These are phyloP conservation scores for Ondatra zibethicus DNA, from an alignment of 2,113 vertebrate species.

Conservation along the genomic window DNA sequence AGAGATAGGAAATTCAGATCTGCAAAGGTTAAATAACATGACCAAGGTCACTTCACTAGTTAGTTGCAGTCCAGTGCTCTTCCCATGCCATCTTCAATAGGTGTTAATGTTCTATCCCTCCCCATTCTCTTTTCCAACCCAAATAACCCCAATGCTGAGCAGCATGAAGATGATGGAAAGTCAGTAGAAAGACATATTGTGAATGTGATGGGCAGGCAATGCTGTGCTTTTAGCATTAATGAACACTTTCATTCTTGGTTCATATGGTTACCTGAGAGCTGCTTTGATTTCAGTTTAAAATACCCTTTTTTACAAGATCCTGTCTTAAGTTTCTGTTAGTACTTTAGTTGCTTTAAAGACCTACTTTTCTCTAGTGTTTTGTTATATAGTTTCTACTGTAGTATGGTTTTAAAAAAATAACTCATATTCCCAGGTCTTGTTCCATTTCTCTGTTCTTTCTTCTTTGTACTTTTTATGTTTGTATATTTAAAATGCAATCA, in stretches of 20 bases:
- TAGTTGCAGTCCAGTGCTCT: slow-evolving; percentile 64
- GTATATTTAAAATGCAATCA: slow-evolving; percentile 10
- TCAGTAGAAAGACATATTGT: slow-evolving; percentile 65
- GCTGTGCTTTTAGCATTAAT: slow-evolving; percentile 63
- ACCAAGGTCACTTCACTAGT: slow-evolving; percentile 62
- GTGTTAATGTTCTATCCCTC: slow-evolving; percentile 30
- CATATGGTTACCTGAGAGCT: slow-evolving; percentile 37
- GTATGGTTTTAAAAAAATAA: slow-evolving; percentile 53
- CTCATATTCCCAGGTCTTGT: neutral
- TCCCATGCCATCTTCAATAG: slow-evolving; percentile 26
- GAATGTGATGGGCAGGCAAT: slow-evolving; percentile 11
- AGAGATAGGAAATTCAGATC: slow-evolving; percentile 59
- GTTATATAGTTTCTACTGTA: neutral
- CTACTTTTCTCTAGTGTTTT: slow-evolving; percentile 66
- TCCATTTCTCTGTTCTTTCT: slow-evolving; percentile 56
- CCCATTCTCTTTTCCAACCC: slow-evolving; percentile 43
- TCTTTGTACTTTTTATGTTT: slow-evolving; percentile 50
- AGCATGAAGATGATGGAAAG: slow-evolving; percentile 33
- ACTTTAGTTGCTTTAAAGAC: slow-evolving; percentile 69
- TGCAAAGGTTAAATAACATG: slow-evolving; percentile 45
- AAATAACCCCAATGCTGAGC: slow-evolving; percentile 51
- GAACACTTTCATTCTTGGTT: slow-evolving; percentile 58
- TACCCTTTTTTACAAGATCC: slow-evolving; percentile 43
- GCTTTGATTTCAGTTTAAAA: slow-evolving; percentile 65
- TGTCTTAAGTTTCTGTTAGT: slow-evolving; percentile 65